Evolutionary conservation across 2,113 vertebrate species (phyloP), one percentile per base, ranked within the genome.

Genomic region (Cololabis saira): DNA sequence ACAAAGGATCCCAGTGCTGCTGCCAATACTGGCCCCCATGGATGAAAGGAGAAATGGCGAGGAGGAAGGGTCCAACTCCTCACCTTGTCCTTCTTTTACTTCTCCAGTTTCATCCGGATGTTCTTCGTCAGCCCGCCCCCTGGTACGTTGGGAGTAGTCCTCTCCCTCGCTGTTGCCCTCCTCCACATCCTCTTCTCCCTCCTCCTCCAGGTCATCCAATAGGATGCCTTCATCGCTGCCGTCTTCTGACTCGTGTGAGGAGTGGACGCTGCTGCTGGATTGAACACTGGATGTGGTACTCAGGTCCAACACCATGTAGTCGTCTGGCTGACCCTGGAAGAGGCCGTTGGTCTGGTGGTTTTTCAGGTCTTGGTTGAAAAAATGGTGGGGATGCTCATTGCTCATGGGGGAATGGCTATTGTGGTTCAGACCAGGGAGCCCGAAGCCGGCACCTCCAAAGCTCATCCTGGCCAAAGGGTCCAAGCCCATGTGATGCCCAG

Each of bases 201-300:
- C 89, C 67, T 81, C 89, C 62, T 98, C 97, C 2, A 96, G 88
- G 87, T 99, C 97, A 17, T 99, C 98, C 61, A 99, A 87, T 50
- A 98, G 95, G 91, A 99, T 97, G 67, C 98, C 98, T 85, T 99
- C 98, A 10, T 99, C 98, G 1, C 98, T 99, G 87, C 95, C 96
- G 48, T 95, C 96, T 22, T 99, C 98, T 22, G 98, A 99, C 87
- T 96, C 96, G 51, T 93, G 94, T 68, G 97, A 99, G 83, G 98
- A 99, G 88, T 96, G 96, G 89, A 98, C 81, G 67, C 97, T 99
- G 93, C 97, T 95, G 91, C 96, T 95, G 63, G 98, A 99, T 85
- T 98, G 96, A 77, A 98, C 87, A 74, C 97, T 98, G 76, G 97
- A 98, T 47, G 97, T 94, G 89, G 98, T 98, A 90, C 98, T 99